Evolutionary conservation across 2,113 vertebrate genomes (phyloP).

Genomic region (Anarrhichthys ocellatus): DNA sequence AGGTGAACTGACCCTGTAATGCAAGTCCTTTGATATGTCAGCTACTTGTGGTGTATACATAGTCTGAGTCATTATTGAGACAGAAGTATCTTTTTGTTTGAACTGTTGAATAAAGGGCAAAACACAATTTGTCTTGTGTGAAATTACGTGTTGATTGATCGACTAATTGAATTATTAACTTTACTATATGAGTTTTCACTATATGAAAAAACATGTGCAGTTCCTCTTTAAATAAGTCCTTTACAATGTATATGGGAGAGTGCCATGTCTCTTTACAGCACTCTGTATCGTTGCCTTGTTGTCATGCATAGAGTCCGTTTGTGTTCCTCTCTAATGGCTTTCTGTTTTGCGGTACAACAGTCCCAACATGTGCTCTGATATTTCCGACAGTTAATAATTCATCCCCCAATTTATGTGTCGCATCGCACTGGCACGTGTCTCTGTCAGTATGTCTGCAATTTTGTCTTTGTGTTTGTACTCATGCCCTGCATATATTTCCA

Average conservation of each 20-base stretch:
- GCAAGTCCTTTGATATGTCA: background rate
- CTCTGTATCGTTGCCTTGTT: constrained; percentile 9
- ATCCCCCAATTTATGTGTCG: constrained; percentile 71
- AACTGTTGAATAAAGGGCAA: constrained; percentile 55
- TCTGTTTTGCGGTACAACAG: constrained; percentile 53
- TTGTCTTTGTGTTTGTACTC: background rate
- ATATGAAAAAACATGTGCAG: background rate
- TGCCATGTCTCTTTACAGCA: background rate
- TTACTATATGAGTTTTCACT: background rate
- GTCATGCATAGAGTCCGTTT: constrained; percentile 40
- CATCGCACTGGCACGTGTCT: constrained; percentile 39
- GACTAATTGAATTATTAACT: constrained; percentile 35
- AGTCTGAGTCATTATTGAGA: background rate
- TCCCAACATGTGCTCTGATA: constrained; percentile 60
- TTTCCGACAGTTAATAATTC: constrained; percentile 70
- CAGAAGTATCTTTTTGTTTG: background rate
- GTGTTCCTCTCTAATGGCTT: constrained; percentile 42
- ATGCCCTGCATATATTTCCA: constrained; percentile 9
- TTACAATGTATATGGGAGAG: background rate
- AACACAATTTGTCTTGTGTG: constrained; percentile 15
- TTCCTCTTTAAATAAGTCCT: background rate
- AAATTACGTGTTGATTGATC: constrained; percentile 39
- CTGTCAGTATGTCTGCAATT: constrained; percentile 41
- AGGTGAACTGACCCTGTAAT: background rate
- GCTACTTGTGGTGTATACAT: background rate